These are phyloP conservation scores for Sylvia borin DNA, from an alignment of 2,797 vertebrate species.

Conservation along the genomic window DNA sequence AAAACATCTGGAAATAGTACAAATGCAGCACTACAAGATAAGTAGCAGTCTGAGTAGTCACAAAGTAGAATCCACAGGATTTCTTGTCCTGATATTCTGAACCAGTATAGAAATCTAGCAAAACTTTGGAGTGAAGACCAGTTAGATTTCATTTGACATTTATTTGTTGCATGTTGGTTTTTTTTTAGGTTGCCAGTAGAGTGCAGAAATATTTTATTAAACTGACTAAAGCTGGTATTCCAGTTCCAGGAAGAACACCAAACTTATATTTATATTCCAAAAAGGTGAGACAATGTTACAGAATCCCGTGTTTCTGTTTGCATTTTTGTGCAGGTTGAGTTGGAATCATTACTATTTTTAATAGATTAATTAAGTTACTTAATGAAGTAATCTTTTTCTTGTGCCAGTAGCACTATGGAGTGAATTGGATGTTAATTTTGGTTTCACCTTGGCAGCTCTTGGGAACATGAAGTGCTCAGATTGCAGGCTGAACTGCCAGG, in stretches of 20 bases:
- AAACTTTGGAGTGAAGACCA: not conserved
- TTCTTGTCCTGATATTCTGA: not conserved
- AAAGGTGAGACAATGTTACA: slow-evolving; percentile 84
- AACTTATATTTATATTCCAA: slow-evolving; percentile 98
- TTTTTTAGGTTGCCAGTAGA: slow-evolving; percentile 92
- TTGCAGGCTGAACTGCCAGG: not conserved
- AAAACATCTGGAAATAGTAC: not conserved
- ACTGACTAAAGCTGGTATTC: slow-evolving; percentile 98
- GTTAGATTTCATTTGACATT: not conserved
- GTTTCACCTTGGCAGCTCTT: not conserved
- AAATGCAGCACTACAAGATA: not conserved
- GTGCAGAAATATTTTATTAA: slow-evolving; percentile 99
- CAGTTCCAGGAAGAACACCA: slow-evolving; percentile 97
- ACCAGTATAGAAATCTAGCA: not conserved
- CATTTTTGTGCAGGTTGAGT: not conserved
- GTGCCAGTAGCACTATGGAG: not conserved
- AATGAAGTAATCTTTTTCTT: not conserved
- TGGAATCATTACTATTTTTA: not conserved
- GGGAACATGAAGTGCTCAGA: not conserved
- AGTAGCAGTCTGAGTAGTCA: not conserved
- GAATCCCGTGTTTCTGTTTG: not conserved
- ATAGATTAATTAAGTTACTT: not conserved
- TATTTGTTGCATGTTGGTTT: not conserved
- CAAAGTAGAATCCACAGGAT: not conserved
- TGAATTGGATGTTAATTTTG: not conserved